Evolutionary conservation across 2,797 vertebrate genomes (phyloP).

Genomic region (Oryzias dopingdopingensis): DNA sequence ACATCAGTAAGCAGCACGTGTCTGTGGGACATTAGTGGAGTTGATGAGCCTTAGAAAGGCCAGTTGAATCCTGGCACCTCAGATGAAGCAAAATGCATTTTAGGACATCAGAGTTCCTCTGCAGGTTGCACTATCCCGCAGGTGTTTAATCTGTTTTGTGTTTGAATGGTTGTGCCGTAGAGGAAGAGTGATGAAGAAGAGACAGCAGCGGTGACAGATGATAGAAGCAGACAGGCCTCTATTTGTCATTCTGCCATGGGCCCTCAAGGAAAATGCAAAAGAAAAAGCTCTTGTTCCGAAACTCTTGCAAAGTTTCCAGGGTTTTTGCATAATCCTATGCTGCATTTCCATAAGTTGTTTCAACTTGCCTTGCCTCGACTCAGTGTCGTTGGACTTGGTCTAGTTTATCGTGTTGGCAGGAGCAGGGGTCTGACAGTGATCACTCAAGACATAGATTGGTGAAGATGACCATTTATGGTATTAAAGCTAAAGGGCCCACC

Average conservation of each 20-base stretch:
- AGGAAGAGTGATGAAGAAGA: slow-evolving; percentile 44
- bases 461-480: too few relatives aligned
- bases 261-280: slow-evolving; percentile 52
- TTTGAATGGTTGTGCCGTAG: slow-evolving; percentile 33
- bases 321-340: slow-evolving; percentile 61
- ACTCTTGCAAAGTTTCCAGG: slow-evolving; percentile 38
- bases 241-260: slow-evolving; percentile 41
- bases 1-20: slow-evolving; percentile 51
- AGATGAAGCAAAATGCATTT: slow-evolving; percentile 34
- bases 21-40: slow-evolving; percentile 62
- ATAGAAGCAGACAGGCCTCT: slow-evolving; percentile 38
- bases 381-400: too few relatives aligned
- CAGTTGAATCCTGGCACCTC: slow-evolving; percentile 57
- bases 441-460: too few relatives aligned
- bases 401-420: too few relatives aligned
- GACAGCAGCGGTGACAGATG: slow-evolving; percentile 49
- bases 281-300: slow-evolving; percentile 38
- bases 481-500: too few relatives aligned
- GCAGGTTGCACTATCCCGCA: slow-evolving; percentile 31
- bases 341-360: too few relatives aligned
- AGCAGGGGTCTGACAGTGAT: too few relatives aligned
- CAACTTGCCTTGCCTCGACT: too few relatives aligned
- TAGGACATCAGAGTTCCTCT: slow-evolving; percentile 18
- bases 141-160: slow-evolving; percentile 38
- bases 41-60: slow-evolving; percentile 70